phyloP scores from a whole-genome alignment of 2,113 vertebrate species.

The Gulo gulo region DNA sequence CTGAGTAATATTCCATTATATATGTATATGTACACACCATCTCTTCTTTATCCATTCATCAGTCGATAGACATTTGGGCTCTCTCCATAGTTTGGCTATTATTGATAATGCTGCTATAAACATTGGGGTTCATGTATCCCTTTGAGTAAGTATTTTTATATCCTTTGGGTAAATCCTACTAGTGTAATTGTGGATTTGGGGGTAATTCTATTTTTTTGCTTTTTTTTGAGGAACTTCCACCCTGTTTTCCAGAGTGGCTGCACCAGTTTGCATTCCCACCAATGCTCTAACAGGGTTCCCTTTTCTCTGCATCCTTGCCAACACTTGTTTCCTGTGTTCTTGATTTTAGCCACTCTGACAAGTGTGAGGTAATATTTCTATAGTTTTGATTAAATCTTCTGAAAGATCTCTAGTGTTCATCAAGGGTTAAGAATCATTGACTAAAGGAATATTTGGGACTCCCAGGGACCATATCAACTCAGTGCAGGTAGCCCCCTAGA shows the following conservation, averaged over 20 bases:
- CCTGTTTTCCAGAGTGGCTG: background rate
- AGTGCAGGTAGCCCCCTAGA: rapidly evolving
- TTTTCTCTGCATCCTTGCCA: background rate
- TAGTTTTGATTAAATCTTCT: background rate
- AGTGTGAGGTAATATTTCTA: background rate
- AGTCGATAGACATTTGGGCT: background rate
- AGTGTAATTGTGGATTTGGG: background rate
- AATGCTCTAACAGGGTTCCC: background rate
- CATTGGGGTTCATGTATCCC: background rate
- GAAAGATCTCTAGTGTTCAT: background rate
- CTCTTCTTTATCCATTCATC: background rate
- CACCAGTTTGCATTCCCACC: background rate
- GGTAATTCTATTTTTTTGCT: background rate
- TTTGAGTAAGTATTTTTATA: background rate
- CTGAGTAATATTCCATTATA: background rate
- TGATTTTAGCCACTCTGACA: background rate
- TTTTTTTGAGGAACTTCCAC: background rate
- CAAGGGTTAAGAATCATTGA: background rate
- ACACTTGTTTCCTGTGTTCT: background rate
- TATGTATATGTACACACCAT: background rate
- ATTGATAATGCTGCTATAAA: background rate
- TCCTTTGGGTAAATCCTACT: background rate
- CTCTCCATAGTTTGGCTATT: background rate
- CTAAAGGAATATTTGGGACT: background rate
- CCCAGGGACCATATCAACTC: background rate